These are phyloP conservation scores for Epinotia brunnichana DNA, from an alignment of 2,888 invertebrate species.

Conservation along the genomic window DNA sequence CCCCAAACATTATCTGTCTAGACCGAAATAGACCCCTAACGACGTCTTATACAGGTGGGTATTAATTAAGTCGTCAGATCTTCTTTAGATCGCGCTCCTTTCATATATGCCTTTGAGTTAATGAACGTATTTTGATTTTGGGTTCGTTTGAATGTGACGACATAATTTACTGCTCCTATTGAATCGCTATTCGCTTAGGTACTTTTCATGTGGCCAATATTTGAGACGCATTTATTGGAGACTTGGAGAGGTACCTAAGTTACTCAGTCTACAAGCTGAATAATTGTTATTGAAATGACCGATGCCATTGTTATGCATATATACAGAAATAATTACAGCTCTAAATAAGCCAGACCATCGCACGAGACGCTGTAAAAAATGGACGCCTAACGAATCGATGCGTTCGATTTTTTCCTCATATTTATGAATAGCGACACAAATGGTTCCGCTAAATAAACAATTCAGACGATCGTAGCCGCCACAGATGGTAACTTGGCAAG, in stretches of 20 bases:
- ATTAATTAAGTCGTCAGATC: slow-evolving; percentile 79
- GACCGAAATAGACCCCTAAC: slow-evolving; percentile 80
- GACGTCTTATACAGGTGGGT: slow-evolving; percentile 79
- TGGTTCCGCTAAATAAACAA: slow-evolving; percentile 78
- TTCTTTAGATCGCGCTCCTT: slow-evolving; percentile 73
- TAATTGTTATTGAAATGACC: not conserved
- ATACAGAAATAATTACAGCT: not conserved
- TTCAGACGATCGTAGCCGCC: slow-evolving; percentile 64
- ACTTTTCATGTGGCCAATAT: not conserved
- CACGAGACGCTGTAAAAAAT: slow-evolving; percentile 30
- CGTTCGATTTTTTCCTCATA: slow-evolving; percentile 51
- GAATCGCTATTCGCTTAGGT: slow-evolving; percentile 13
- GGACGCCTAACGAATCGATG: slow-evolving; percentile 42
- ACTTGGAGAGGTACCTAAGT: not conserved
- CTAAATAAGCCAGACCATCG: slow-evolving; percentile 6
- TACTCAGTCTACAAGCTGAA: not conserved
- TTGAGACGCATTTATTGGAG: not conserved
- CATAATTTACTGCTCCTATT: slow-evolving; percentile 18
- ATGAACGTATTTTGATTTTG: slow-evolving; percentile 47
- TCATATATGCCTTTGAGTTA: slow-evolving; percentile 56
- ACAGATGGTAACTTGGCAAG: slow-evolving; percentile 67
- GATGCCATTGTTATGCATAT: not conserved
- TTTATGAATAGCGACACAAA: slow-evolving; percentile 62
- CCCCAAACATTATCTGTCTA: slow-evolving; percentile 73
- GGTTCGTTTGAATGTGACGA: slow-evolving; percentile 28